Percentiles rank a stretch among this genome's conserved stretches.
phyloP scores from a whole-genome alignment of 2,888 invertebrate genomes.

The Pheosia gnoma region DNA sequence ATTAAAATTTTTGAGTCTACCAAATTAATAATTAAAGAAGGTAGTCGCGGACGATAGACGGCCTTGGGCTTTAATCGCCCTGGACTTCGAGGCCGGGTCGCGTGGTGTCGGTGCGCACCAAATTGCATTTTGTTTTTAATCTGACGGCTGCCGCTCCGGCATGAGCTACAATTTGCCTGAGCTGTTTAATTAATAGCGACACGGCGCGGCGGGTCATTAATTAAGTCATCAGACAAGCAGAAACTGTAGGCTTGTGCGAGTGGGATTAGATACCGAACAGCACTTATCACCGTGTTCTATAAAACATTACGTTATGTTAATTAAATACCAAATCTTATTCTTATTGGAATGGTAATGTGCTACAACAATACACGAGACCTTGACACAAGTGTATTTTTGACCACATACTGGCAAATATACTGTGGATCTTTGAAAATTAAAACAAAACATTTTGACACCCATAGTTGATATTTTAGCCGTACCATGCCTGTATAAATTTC shows the following conservation, averaged over 20 bases:
- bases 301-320: background rate
- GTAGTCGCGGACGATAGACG: slow-evolving; percentile 15
- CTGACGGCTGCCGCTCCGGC: slow-evolving; percentile 63
- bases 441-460: background rate
- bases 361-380: background rate
- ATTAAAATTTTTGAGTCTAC: background rate
- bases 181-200: slow-evolving; percentile 80
- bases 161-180: slow-evolving; percentile 76
- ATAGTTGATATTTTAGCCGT: background rate
- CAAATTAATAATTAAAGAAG: slow-evolving; percentile 4
- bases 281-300: background rate
- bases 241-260: slow-evolving; percentile 58
- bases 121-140: slow-evolving; percentile 80
- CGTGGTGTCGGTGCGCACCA: slow-evolving; percentile 49
- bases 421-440: background rate
- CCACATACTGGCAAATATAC: background rate
- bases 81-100: slow-evolving; percentile 40
- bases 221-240: slow-evolving; percentile 80
- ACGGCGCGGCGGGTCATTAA: slow-evolving; percentile 77
- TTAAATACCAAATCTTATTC: no score
- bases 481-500: background rate
- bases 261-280: slow-evolving; percentile 67
- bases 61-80: slow-evolving; percentile 46
- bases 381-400: background rate
- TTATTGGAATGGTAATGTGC: no score